Evolutionary conservation across 2,888 invertebrate genomes (phyloP), one percentile per base, ranked within the genome.

Genomic region (Drosophila hamatofila): DNA sequence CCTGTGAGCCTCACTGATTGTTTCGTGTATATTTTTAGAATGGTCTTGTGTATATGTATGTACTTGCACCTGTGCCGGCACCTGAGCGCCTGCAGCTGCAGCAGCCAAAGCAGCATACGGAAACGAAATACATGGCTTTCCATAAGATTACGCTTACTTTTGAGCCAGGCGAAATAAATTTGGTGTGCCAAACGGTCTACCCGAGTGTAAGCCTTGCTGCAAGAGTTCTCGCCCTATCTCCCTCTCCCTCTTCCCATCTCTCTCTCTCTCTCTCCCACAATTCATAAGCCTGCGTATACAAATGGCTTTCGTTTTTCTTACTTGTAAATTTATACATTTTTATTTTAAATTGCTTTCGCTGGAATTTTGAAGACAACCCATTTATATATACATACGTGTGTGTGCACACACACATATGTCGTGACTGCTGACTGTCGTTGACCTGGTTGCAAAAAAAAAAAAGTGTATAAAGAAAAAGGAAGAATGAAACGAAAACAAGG

Each of bases 311-410:
- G 52, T 44, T 52, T 63, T 27, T 46, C 44, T 37, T 46, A 64
- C 65, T 46, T 54, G 33, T 33, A 27, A 23, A n/a, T 48, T 16
- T 48, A n/a, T 48, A 65, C 39, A 39, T 35, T 58, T 25, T 48
- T 55, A 35, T 75, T 68, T 46, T 46, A 68, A 69, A 74, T 69
- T 63, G 62, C 56, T 68, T 75, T 58, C 35, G 39, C 41, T 57
- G 27, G 35, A 74, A 75, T 70, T 74, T 74, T 75, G 63, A 41
- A 52, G 58, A 48, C 76, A 69, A 75, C 76, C 73, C 73, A 75
- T 75, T 56, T 62, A 35, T 44, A 37, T 23, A 41, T 25, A 57
- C 14, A 41, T 41, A 46, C 23, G 35, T 35, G 7, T 14, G 4
- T 27, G 46, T 41, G 18, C 11, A 27, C 25, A 42, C 41, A 42